Evolutionary conservation across 92 coral and sea anemone genomes (phyloP), one percentile per base, ranked within the genome.

Genomic region (Nematostella vectensis): DNA sequence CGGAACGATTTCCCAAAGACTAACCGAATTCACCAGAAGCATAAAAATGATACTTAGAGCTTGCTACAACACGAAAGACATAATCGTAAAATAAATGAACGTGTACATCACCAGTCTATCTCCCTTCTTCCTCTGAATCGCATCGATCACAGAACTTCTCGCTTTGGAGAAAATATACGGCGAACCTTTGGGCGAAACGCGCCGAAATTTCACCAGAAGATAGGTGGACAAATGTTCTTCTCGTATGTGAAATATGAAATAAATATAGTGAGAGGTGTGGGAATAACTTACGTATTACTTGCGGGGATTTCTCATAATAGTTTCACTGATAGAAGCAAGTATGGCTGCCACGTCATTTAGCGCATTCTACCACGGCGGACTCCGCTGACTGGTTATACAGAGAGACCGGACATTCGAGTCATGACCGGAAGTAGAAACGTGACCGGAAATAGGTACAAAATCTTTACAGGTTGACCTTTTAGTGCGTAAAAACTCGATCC

Each of bases 271-370:
- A 18, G 48, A 55, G 20, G 24, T 19, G 2, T n/a, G n/a, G 0
- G 20, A 44, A 4, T 45, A 27, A 66, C 72, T 66, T 66, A 66
- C 72, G 72, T 54, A 27, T 20, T 45, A 66, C 11, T 55, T 66
- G 55, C 36, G 36, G 44, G 55, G 39, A 54, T 66, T 66, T 66
- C 72, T 40, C 57, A 66, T 55, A 31, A 53, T 39, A 42, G 55
- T 66, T 55, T 66, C 63, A 55, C 62, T 55, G 51, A 40, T 61
- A 2, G 36, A 54, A 55, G 52, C 23, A 60, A 64, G 70, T 66
- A 26, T 63, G 63, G 54, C 63, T 66, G 72, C 72, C 72, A 66
- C 72, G 72, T 66, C 72, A 66, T 48, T 66, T 66, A 59, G 53
- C 72, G 72, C 72, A 66, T 66, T 59, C 47, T 66, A 37, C 55